phyloP scores from a whole-genome alignment of 2,797 vertebrate genomes.

The Euphonia xanthogaster region DNA sequence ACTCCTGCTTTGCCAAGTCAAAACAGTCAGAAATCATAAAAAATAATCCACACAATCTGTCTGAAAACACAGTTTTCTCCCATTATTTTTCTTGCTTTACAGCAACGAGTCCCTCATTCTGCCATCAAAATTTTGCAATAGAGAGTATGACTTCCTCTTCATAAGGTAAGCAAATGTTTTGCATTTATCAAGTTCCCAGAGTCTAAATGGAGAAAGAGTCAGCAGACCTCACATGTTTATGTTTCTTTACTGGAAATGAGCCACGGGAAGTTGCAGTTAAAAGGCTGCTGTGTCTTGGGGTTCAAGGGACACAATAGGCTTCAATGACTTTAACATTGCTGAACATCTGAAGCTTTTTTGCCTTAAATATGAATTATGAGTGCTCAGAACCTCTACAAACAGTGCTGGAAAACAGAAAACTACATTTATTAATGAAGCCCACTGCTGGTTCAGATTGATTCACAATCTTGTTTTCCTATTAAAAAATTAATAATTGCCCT shows the following conservation, averaged over 20 bases:
- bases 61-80: constrained; percentile 46
- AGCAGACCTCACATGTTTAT: constrained; percentile 51
- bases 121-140: not conserved
- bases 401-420: not conserved
- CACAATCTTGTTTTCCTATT: not conserved
- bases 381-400: not conserved
- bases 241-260: constrained; percentile 58
- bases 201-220: constrained; percentile 7
- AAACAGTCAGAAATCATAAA: constrained; percentile 61
- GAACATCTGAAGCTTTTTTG: not conserved
- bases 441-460: not conserved
- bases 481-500: not conserved
- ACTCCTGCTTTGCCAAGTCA: constrained; percentile 39
- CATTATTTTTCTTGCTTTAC: constrained; percentile 43
- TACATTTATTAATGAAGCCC: not conserved
- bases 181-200: constrained; percentile 47
- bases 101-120: constrained; percentile 15
- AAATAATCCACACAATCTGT: constrained; percentile 32
- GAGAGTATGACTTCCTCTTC: not conserved
- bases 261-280: constrained; percentile 60
- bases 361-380: not conserved
- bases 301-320: constrained; percentile 36
- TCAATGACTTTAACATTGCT: not conserved
- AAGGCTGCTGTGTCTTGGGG: constrained; percentile 32
- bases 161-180: constrained; percentile 49